Percentiles rank a stretch among this genome's conserved stretches.
phyloP scores from a whole-genome alignment of 2,113 vertebrate genomes.

The Salminus brasiliensis region DNA sequence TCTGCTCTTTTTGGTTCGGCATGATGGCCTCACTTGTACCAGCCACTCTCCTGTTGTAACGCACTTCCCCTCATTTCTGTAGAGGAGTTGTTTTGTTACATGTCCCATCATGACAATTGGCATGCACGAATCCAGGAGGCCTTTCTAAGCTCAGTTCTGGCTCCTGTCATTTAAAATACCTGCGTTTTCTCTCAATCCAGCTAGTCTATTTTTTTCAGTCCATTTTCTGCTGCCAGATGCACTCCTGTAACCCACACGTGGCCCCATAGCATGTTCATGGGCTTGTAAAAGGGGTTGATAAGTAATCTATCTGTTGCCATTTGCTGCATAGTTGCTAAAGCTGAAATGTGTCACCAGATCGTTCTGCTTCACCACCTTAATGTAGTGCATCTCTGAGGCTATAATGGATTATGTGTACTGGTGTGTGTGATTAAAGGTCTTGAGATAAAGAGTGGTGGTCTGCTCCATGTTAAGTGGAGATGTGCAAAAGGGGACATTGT shows the following conservation, averaged over 20 bases:
- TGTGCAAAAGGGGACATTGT: neutral
- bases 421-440: slow-evolving; percentile 7
- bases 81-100: neutral
- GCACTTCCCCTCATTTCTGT: neutral
- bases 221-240: neutral
- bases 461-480: neutral
- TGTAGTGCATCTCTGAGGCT: neutral
- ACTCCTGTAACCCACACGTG: neutral
- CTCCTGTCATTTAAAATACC: neutral
- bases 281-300: neutral
- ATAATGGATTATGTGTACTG: slow-evolving; percentile 1
- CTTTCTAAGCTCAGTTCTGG: neutral
- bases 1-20: slow-evolving; percentile 3
- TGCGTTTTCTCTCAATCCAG: too few species aligned
- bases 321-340: neutral
- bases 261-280: neutral
- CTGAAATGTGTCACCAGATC: neutral
- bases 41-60: neutral
- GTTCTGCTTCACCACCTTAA: neutral
- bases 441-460: slow-evolving; percentile 6
- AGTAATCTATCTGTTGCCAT: neutral
- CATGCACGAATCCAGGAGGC: neutral
- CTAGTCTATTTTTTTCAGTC: too few species aligned
- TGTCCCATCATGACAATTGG: neutral
- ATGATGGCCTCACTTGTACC: neutral